phyloP scores from a whole-genome alignment of 2,888 invertebrate species.

The Acleris laterana region DNA sequence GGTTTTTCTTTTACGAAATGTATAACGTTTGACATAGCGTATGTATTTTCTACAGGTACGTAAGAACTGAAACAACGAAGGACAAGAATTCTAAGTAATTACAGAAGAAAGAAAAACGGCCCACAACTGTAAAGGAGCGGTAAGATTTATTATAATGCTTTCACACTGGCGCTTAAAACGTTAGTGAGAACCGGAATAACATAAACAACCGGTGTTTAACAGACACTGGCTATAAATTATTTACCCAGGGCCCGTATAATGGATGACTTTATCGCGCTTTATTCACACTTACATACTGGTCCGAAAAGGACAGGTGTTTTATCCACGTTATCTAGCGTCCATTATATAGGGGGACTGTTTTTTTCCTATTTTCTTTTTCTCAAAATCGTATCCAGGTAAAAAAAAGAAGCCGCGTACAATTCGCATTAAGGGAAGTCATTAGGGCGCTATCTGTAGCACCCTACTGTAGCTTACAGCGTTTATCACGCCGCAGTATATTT shows the following conservation, averaged over 20 bases:
- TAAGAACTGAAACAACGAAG: not conserved
- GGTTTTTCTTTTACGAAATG: too few species aligned
- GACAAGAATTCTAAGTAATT: conserved; percentile 9
- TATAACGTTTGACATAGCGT: not conserved
- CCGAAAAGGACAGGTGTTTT: too few species aligned
- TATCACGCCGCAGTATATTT: conserved; percentile 24
- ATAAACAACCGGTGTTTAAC: not conserved
- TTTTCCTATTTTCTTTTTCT: not conserved
- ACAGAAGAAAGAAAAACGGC: conserved; percentile 3
- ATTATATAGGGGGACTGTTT: too few species aligned
- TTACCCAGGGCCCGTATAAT: not conserved
- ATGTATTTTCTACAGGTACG: conserved; percentile 21
- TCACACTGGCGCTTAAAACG: too few species aligned
- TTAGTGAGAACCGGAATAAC: too few species aligned
- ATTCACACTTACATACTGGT: too few species aligned
- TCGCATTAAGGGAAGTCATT: conserved; percentile 20
- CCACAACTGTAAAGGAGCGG: not conserved
- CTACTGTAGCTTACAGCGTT: conserved; percentile 8
- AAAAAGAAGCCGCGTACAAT: conserved; percentile 11
- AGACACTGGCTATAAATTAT: not conserved
- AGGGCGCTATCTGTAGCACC: conserved; percentile 20
- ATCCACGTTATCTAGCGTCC: too few species aligned
- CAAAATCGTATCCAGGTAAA: not conserved
- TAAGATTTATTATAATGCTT: not conserved
- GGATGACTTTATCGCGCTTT: too few species aligned